Percentiles rank a stretch among this genome's conserved stretches.
Conservation (phyloP, 2,113 vertebrate species). For the Lucifuga dentata region DNA sequence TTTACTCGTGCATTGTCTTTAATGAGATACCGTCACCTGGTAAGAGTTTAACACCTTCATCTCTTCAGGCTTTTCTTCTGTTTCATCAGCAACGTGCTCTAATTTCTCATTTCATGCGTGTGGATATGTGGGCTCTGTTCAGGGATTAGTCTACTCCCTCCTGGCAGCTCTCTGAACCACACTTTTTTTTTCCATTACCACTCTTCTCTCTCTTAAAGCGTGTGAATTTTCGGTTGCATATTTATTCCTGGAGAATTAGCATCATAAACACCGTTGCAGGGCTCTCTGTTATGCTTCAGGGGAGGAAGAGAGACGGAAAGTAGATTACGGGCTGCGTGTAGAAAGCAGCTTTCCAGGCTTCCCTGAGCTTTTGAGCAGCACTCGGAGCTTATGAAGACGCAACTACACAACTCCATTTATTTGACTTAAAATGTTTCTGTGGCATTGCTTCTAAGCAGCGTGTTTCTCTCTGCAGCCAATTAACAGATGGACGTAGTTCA, state of each 20-base stretch:
- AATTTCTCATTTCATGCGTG: constrained; percentile 24
- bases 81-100: constrained; percentile 42
- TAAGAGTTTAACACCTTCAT: constrained; percentile 49
- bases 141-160: constrained; percentile 48
- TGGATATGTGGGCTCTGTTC: constrained; percentile 30
- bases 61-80: constrained; percentile 39
- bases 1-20: constrained; percentile 18
- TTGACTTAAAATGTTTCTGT: constrained; percentile 47
- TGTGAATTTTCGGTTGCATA: constrained; percentile 67
- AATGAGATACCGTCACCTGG: constrained; percentile 17
- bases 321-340: constrained; percentile 68
- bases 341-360: constrained; percentile 71
- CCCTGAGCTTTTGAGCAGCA: constrained; percentile 46
- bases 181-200: constrained; percentile 50
- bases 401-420: constrained; percentile 41
- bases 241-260: constrained; percentile 76
- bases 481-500: no score
- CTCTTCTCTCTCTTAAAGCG: constrained; percentile 42
- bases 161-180: constrained; percentile 43
- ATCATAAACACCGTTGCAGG: constrained; percentile 71
- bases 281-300: constrained; percentile 73
- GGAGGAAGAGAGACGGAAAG: constrained; percentile 58
- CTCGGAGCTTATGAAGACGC: constrained; percentile 62
- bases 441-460: constrained; percentile 28
- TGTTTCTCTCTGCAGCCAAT: no score